A percentile compares a stretch with the other conserved stretches of the same genome.
Conservation (phyloP, 2,888 invertebrate genomes). For the Ophion slaviceki region DNA sequence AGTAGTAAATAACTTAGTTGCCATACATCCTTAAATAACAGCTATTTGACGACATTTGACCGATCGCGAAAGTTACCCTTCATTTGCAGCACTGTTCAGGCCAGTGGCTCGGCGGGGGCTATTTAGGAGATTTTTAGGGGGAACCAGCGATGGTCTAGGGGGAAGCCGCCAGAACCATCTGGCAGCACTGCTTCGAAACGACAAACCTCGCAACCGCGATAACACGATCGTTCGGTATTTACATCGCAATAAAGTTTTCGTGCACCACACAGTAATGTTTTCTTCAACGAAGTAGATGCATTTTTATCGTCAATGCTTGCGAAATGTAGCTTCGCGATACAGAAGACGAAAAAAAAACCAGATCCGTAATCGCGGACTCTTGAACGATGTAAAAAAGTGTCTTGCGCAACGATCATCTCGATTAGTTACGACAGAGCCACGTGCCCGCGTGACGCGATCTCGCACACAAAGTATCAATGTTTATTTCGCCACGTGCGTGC, state of each 20-base stretch:
- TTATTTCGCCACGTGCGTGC: not conserved
- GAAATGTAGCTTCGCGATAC: not conserved
- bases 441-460: slow-evolving; percentile 20
- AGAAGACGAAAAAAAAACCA: slow-evolving; percentile 13
- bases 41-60: too few species aligned
- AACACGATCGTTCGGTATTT: not conserved
- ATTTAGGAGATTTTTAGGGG: too few species aligned
- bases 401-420: slow-evolving; percentile 40
- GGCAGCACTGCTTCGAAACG: too few species aligned
- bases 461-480: slow-evolving; percentile 6
- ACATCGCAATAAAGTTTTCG: not conserved
- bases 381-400: slow-evolving; percentile 24
- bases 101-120: too few species aligned
- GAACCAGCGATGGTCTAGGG: too few species aligned
- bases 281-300: not conserved
- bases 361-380: slow-evolving; percentile 18
- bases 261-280: not conserved
- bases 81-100: too few species aligned
- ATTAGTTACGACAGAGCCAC: slow-evolving; percentile 21
- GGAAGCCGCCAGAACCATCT: too few species aligned
- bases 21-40: too few species aligned
- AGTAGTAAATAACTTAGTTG: too few species aligned
- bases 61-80: too few species aligned
- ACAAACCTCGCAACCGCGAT: not conserved
- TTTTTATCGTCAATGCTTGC: not conserved